Evolutionary conservation across 2,888 invertebrate species (phyloP).

Genomic region (Ichneumoninae sp.): DNA sequence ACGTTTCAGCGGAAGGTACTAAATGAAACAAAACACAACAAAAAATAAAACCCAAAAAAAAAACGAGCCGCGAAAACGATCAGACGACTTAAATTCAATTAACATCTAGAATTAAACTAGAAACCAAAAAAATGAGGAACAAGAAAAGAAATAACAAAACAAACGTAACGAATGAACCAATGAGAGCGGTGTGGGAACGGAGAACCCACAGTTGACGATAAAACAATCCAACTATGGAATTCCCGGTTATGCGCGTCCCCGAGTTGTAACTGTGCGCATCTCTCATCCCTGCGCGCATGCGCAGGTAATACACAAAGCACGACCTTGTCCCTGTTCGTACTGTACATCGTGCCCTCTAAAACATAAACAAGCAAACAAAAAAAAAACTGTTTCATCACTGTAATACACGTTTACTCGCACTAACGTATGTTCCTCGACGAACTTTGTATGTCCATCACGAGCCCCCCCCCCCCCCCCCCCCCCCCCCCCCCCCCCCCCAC

Average conservation of each 20-base stretch:
- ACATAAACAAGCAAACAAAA: not conserved
- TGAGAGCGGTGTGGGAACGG: conserved; percentile 52
- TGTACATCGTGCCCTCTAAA: conserved; percentile 28
- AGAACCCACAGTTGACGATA: conserved; percentile 26
- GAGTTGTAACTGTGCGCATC: conserved; percentile 22
- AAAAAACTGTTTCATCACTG: conserved; percentile 28
- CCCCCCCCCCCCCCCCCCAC: too few relatives aligned
- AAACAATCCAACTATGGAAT: conserved; percentile 13
- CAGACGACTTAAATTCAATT: conserved; percentile 52
- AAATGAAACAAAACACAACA: conserved; percentile 66
- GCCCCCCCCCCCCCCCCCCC: not conserved
- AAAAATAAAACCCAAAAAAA: conserved; percentile 29
- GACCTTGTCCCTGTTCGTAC: conserved; percentile 28
- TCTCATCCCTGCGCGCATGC: conserved; percentile 3
- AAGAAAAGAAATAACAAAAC: conserved; percentile 46
- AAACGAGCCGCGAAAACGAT: conserved; percentile 61
- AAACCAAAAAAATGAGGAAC: conserved; percentile 54
- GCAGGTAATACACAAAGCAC: conserved; percentile 2
- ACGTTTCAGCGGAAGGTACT: conserved; percentile 93
- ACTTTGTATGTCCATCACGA: conserved; percentile 57
- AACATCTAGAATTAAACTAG: conserved; percentile 50
- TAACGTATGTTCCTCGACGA: conserved; percentile 59
- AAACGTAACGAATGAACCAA: conserved; percentile 42
- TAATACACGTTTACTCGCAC: conserved; percentile 47
- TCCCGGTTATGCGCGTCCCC: conserved; percentile 14